Conservation (phyloP, 2,113 vertebrate species). For the Alaudala cheleensis region DNA sequence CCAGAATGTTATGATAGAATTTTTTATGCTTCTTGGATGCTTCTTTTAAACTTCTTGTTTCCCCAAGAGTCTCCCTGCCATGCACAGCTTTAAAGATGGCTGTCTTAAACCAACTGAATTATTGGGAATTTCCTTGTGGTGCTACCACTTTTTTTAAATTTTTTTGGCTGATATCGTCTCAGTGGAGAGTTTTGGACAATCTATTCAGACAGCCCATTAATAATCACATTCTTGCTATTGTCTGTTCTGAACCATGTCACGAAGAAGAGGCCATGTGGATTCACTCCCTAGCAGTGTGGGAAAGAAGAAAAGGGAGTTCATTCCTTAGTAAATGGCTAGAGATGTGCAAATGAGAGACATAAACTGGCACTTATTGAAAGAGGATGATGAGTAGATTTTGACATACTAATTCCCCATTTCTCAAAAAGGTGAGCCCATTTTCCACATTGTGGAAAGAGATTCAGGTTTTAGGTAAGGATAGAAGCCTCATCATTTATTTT, state of each 20-base stretch:
- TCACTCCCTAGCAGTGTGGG: rapidly evolving
- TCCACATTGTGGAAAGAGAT: background rate
- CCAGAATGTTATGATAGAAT: background rate
- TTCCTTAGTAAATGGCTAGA: background rate
- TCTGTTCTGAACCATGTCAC: background rate
- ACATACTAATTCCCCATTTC: background rate
- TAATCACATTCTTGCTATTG: background rate
- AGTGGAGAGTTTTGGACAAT: background rate
- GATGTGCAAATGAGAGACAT: background rate
- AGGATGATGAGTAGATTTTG: background rate
- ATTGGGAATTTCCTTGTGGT: background rate
- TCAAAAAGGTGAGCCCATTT: background rate
- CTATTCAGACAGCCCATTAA: background rate
- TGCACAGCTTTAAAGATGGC: background rate
- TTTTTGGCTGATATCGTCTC: background rate
- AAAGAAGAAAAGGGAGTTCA: background rate
- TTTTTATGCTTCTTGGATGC: background rate
- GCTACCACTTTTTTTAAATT: background rate
- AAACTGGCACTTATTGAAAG: background rate
- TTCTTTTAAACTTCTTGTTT: background rate
- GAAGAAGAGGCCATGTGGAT: background rate
- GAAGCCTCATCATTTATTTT: background rate
- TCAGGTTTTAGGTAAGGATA: background rate
- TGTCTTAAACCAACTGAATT: background rate
- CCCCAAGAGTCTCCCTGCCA: background rate